Conservation (phyloP, 2,113 vertebrate species). For the Datnioides undecimradiatus region DNA sequence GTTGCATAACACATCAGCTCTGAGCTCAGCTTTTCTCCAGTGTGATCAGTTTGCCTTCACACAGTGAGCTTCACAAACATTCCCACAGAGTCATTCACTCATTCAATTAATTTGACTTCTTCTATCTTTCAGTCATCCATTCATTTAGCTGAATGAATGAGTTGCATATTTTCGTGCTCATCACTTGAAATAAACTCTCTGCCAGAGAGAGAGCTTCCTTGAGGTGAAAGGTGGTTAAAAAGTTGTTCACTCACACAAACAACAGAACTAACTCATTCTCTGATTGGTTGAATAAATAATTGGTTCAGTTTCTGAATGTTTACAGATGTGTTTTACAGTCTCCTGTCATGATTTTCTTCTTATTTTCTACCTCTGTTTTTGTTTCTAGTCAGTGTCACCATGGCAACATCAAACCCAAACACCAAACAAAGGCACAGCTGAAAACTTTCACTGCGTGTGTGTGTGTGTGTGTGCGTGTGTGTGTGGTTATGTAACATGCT, state of each 20-base stretch:
- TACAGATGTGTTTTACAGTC: conserved; percentile 40
- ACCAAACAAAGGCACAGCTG: conserved; percentile 58
- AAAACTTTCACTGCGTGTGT: conserved; percentile 41
- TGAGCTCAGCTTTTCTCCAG: background rate
- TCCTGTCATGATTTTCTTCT: conserved; percentile 14
- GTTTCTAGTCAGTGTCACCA: conserved; percentile 40
- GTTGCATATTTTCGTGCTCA: background rate
- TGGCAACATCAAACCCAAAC: conserved; percentile 66
- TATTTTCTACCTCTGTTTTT: conserved; percentile 33
- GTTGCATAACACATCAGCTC: conserved; percentile 13
- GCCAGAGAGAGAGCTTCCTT: background rate
- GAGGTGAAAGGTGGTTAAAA: background rate
- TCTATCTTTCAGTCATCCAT: background rate
- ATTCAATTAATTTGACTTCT: background rate
- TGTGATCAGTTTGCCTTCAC: background rate
- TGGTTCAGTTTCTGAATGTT: conserved; percentile 18
- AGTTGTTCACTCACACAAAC: background rate
- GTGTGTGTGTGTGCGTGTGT: conserved; percentile 8
- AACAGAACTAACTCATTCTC: too few species aligned
- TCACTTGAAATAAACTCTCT: background rate
- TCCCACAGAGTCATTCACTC: background rate
- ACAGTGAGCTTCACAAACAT: background rate
- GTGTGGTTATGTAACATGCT: conserved; percentile 46
- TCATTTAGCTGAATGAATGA: background rate
- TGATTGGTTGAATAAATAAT: background rate